Conservation (phyloP, 1,140 invertebrate species). For the Physella acuta region DNA sequence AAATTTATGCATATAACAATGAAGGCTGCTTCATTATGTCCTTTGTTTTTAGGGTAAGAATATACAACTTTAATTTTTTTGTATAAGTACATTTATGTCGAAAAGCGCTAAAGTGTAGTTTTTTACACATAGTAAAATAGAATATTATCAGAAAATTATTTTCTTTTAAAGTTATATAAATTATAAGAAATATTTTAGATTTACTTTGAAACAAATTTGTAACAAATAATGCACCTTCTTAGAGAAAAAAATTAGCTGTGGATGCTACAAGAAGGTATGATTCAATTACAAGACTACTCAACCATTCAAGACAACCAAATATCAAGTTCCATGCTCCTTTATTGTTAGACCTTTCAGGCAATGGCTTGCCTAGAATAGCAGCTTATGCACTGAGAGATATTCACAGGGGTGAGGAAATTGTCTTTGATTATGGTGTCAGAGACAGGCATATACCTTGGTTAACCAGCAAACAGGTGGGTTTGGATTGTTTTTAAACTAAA, state of each 20-base stretch:
- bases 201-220: too few species aligned
- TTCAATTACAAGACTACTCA: conserved; percentile 1
- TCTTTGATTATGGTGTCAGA: conserved; percentile 21
- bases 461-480: conserved; percentile 15
- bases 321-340: conserved; percentile 20
- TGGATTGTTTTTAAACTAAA: neutral
- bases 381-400: conserved; percentile 22
- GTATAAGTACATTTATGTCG: too few species aligned
- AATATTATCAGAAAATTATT: too few species aligned
- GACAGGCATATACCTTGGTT: conserved; percentile 17
- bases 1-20: conserved; percentile 13
- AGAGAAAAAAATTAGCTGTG: conserved; percentile 7
- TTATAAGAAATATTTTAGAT: too few species aligned
- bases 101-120: too few species aligned
- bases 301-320: conserved; percentile 21
- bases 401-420: conserved; percentile 20
- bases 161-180: too few species aligned
- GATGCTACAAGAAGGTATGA: conserved; percentile 19
- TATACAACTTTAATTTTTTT: too few species aligned
- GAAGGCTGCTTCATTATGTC: conserved; percentile 25
- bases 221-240: too few species aligned
- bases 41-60: conserved; percentile 20
- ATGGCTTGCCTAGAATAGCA: conserved; percentile 12
- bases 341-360: neutral
- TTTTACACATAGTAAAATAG: too few species aligned